Evolutionary conservation across 2,888 invertebrate genomes (phyloP).

Genomic region (Hirtodrosophila histrioides): DNA sequence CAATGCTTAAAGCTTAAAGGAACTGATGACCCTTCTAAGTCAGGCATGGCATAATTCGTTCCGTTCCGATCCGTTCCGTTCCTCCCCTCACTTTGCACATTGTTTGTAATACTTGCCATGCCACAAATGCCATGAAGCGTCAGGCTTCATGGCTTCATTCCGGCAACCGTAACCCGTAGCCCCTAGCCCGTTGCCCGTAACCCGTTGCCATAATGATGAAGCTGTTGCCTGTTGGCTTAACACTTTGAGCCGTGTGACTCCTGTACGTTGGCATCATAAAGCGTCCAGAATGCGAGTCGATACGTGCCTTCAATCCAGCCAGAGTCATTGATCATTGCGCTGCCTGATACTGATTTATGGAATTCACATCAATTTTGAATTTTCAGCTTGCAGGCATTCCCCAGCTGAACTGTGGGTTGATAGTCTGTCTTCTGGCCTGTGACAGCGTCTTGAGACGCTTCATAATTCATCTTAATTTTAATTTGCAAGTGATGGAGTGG

Average conservation of each 20-base stretch:
- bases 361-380: conserved; percentile 75
- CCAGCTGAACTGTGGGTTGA: conserved; percentile 48
- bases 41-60: conserved; percentile 51
- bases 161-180: conserved; percentile 24
- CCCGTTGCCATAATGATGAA: conserved; percentile 56
- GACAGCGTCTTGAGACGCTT: conserved; percentile 66
- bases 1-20: conserved; percentile 77
- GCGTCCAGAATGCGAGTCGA: conserved; percentile 51
- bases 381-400: conserved; percentile 43
- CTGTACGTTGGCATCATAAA: conserved; percentile 63
- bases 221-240: conserved; percentile 67
- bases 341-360: conserved; percentile 74
- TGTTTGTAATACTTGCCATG: conserved; percentile 69
- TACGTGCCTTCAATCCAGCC: conserved; percentile 74
- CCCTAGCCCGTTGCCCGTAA: conserved; percentile 5
- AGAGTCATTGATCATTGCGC: conserved; percentile 71
- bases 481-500: conserved; percentile 76
- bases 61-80: no score
- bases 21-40: conserved; percentile 34
- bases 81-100: conserved; percentile 45
- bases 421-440: conserved; percentile 52
- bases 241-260: conserved; percentile 54
- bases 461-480: conserved; percentile 80
- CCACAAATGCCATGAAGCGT: conserved; percentile 57
- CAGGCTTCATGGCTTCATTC: conserved; percentile 54